phyloP scores from a whole-genome alignment of 1,140 invertebrate genomes.

The Frieseomelitta varia region DNA sequence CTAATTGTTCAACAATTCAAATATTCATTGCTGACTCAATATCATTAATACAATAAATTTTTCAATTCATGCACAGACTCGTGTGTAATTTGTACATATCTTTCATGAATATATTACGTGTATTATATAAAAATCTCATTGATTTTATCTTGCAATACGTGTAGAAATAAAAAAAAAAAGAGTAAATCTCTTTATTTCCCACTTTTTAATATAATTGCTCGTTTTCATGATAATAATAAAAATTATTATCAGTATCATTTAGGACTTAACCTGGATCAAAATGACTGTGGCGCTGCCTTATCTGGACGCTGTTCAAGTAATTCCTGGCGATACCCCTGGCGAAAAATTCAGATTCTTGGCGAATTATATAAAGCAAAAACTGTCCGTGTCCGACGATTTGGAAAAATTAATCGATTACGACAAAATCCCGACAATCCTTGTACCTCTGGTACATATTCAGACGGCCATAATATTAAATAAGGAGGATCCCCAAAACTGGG shows the following conservation, averaged over 20 bases:
- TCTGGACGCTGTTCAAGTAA: slow-evolving; percentile 68
- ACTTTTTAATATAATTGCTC: background rate
- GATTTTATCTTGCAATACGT: too few relatives aligned
- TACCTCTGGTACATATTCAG: slow-evolving; percentile 60
- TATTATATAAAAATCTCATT: too few relatives aligned
- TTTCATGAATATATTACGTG: too few relatives aligned
- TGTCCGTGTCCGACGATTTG: background rate
- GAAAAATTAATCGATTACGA: background rate
- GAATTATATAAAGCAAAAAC: slow-evolving; percentile 30
- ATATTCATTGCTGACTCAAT: too few relatives aligned
- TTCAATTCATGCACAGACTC: too few relatives aligned
- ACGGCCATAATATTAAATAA: slow-evolving; percentile 60
- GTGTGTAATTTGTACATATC: too few relatives aligned
- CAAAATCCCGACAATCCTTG: slow-evolving; percentile 55
- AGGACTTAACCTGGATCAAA: background rate
- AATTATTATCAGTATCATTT: background rate
- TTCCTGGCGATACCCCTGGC: slow-evolving; percentile 62
- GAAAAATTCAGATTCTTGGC: slow-evolving; percentile 66
- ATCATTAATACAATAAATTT: too few relatives aligned
- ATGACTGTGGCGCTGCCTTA: slow-evolving; percentile 50
- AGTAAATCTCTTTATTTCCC: background rate
- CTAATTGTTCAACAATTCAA: too few relatives aligned
- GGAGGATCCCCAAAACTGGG: background rate
- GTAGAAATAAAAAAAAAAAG: background rate
- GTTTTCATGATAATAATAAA: background rate